Conservation (phyloP, 23 tunicate genomes). For the Diplosoma virens region DNA sequence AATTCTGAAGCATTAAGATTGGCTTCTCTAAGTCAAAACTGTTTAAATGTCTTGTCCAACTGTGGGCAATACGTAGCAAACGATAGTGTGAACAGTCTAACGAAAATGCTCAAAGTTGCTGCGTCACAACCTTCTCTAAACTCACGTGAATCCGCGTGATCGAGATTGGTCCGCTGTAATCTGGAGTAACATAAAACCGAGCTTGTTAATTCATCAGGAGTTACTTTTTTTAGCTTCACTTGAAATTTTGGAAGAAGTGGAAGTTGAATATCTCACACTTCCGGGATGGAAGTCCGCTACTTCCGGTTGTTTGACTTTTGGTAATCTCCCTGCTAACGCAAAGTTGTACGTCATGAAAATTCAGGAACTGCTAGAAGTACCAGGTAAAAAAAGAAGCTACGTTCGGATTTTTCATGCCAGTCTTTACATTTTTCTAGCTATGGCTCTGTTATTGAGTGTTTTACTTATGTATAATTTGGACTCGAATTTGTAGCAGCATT, state of each 20-base stretch:
- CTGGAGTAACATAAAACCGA: no score
- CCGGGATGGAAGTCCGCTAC: slow-evolving; percentile 81
- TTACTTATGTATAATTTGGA: background rate
- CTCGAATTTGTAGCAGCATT: background rate
- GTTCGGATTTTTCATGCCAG: background rate
- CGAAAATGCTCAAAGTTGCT: no score
- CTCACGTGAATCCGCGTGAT: no score
- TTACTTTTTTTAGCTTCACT: slow-evolving; percentile 54
- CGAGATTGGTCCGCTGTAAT: no score
- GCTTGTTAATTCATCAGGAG: no score
- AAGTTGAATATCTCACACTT: slow-evolving; percentile 82
- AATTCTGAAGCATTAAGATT: no score
- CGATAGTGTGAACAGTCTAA: no score
- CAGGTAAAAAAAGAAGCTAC: slow-evolving; percentile 47
- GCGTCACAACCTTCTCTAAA: no score
- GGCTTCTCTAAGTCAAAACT: no score
- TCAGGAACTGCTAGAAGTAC: slow-evolving; percentile 67
- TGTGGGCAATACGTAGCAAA: no score
- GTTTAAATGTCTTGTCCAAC: no score
- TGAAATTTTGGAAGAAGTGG: slow-evolving; percentile 75
- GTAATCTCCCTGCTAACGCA: slow-evolving; percentile 81
- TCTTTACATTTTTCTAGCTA: background rate
- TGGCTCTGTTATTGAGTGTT: no score
- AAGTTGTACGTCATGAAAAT: slow-evolving; percentile 63
- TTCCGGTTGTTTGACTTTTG: slow-evolving; percentile 43